Conservation (phyloP, 2,113 vertebrate species). For the Ciconia maguari region DNA sequence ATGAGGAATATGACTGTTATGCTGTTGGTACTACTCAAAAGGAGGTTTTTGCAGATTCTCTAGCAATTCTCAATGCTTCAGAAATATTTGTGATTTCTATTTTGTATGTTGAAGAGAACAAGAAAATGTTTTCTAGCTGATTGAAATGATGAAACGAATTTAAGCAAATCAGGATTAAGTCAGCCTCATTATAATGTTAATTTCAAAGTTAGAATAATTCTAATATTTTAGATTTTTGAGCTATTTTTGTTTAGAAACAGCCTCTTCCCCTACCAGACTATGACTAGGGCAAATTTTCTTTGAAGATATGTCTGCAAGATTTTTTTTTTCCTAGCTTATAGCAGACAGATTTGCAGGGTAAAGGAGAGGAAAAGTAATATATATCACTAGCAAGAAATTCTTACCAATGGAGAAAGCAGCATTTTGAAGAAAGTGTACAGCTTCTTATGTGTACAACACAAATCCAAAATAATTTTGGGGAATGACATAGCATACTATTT, state of each 20-base stretch:
- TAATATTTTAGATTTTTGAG: neutral
- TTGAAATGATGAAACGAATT: neutral
- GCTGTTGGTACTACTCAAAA: neutral
- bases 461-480: neutral
- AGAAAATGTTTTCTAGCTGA: neutral
- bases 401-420: neutral
- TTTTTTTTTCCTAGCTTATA: neutral
- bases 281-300: neutral
- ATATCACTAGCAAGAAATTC: neutral
- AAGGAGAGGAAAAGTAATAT: neutral
- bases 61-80: neutral
- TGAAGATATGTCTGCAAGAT: neutral
- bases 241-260: neutral
- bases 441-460: neutral
- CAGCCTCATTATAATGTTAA: neutral
- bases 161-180: neutral
- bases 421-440: neutral
- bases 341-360: neutral
- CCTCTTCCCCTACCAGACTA: neutral
- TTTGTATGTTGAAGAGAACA: neutral
- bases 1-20: neutral
- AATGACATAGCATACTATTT: neutral
- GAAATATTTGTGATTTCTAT: neutral
- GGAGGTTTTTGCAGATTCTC: neutral
- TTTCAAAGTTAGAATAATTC: neutral